Base-by-base conservation (phyloP, 2,113 vertebrate species). In the Sorex araneus region DNA sequence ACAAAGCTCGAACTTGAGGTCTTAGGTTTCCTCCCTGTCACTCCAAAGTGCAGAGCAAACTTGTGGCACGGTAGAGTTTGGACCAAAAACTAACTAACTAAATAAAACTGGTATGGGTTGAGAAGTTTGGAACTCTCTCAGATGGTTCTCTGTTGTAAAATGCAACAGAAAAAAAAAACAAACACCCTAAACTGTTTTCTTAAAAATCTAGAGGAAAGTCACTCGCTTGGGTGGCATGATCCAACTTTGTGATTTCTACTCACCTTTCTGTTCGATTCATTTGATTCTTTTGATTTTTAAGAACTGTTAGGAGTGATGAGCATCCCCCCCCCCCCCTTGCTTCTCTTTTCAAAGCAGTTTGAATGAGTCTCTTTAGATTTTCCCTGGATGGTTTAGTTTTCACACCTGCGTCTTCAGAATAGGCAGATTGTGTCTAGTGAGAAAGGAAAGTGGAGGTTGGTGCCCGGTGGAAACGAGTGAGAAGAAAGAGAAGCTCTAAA, bases 311-410 rank as follows among this genome's bases (percentile, higher is more conserved):
- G n/a, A 23, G 28, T 36, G 8, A 3, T 64, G 50, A 80, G 50
- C 0, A 0, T 40, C n/a, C n/a, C n/a, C 27, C 28, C 9, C 64
- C 7, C 40, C 19, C 7, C 16, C 63, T 34, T 71, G 19, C 8
- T 12, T 27, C 28, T 0, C 34, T 12, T 92, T 23, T 1, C 13
- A 18, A 34, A 64, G 45, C 8, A 86, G 64, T 21, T 36, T 70
- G n/a, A 95, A 63, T 67, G 78, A 80, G 25, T 19, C 34, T 81
- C 77, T 74, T 85, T 76, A 80, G 54, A 67, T 16, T 34, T 34
- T 11, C 10, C 11, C 47, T n/a, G 4, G 27, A 75, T 1, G 4
- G 11, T n/a, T 87, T 25, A 21, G 15, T 6, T 63, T 74, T 70
- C 25, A 47, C 43, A 19, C 19, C 30, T 6, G 5, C 30, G 10